A percentile compares a stretch with the other conserved stretches of the same genome.
Conservation (phyloP, 2,888 invertebrate species). For the Microchrysa polita region DNA sequence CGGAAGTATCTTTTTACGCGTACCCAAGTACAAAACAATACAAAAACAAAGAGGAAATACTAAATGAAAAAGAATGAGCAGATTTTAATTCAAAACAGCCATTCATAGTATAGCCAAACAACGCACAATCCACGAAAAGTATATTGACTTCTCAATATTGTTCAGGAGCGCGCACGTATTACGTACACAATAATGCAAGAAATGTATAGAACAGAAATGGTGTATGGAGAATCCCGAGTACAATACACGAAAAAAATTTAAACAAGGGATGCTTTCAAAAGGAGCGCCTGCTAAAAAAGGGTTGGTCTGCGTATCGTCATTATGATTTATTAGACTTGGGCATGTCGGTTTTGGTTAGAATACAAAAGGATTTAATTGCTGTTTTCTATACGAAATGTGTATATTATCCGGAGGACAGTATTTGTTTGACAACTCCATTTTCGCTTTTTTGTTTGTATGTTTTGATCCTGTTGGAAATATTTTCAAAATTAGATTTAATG, state of each 20-base stretch:
- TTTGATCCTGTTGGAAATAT: too few relatives aligned
- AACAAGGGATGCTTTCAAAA: background rate
- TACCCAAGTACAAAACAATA: conserved; percentile 36
- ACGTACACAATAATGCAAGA: background rate
- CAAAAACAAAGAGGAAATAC: conserved; percentile 1
- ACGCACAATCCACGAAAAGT: too few relatives aligned
- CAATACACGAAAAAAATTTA: background rate
- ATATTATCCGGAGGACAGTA: too few relatives aligned
- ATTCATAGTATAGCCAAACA: too few relatives aligned
- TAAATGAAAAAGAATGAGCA: conserved; percentile 3
- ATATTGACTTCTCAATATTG: too few relatives aligned
- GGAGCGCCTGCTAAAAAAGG: conserved; percentile 12
- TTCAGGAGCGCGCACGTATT: too few relatives aligned
- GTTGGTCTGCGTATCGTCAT: conserved; percentile 6
- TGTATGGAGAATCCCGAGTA: background rate
- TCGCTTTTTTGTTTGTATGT: too few relatives aligned
- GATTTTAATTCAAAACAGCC: conserved; percentile 1
- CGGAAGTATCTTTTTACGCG: conserved; percentile 52
- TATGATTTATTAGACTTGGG: background rate
- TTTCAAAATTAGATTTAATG: too few relatives aligned
- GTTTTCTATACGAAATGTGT: too few relatives aligned
- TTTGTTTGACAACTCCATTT: too few relatives aligned
- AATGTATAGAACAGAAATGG: background rate
- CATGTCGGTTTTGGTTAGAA: background rate
- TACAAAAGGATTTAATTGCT: too few relatives aligned